Conservation (phyloP, 2,797 vertebrate species). For the Odontamblyopus lacepedii region DNA sequence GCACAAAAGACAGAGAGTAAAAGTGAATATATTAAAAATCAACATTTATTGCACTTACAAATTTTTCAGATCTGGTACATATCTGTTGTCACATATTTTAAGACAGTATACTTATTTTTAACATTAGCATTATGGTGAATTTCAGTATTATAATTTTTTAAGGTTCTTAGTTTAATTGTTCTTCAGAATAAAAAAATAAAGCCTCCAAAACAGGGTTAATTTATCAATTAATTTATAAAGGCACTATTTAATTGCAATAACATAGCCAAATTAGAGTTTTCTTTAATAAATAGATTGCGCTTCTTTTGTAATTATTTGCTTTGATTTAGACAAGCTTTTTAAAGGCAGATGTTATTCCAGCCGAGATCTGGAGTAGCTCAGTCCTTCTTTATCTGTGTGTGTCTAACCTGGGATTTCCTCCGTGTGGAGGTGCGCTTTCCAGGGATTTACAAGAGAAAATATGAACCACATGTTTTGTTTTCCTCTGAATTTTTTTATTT, state of each 20-base stretch:
- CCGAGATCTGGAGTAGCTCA: constrained; percentile 45
- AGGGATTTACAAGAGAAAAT: constrained; percentile 73
- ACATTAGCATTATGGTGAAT: not conserved
- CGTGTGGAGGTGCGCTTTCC: constrained; percentile 53
- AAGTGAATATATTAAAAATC: not conserved
- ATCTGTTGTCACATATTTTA: not conserved
- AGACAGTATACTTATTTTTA: not conserved
- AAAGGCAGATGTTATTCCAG: constrained; percentile 35
- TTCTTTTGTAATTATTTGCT: not conserved
- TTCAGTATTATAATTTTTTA: not conserved
- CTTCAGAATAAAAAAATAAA: not conserved
- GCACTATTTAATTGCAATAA: not conserved
- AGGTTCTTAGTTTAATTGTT: not conserved
- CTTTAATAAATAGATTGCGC: not conserved
- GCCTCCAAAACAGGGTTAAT: not conserved
- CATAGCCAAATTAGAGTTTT: not conserved
- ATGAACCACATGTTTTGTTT: constrained; percentile 72
- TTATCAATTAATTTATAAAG: not conserved
- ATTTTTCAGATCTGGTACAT: not conserved
- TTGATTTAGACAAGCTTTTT: not conserved
- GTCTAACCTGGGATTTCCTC: constrained; percentile 80
- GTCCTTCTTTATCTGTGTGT: constrained; percentile 67
- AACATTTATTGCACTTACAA: not conserved
- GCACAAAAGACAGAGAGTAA: too few species aligned
- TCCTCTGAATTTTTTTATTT: not conserved